Evolutionary conservation across 2,113 vertebrate genomes (phyloP).

Genomic region (Neodon shergylaensis): DNA sequence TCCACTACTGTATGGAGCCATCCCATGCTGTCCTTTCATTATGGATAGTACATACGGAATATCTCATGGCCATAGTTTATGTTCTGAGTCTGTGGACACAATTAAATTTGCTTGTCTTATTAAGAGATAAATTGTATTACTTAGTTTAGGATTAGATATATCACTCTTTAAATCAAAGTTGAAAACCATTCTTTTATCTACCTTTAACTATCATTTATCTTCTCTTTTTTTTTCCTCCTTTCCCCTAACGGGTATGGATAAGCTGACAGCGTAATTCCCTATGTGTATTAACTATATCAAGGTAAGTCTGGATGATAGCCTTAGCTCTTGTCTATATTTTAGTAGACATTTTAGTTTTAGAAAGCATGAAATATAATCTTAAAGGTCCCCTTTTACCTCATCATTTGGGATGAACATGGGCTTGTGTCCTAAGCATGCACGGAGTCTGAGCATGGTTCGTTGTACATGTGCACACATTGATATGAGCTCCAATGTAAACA

Average conservation of each 20-base stretch:
- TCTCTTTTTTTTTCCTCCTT: not conserved
- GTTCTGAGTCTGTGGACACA: not conserved
- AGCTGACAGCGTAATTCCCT: not conserved
- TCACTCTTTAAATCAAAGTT: not conserved
- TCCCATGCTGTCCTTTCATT: not conserved
- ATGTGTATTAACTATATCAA: not conserved
- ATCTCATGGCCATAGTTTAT: too few relatives aligned
- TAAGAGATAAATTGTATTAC: not conserved
- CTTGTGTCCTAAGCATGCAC: too few relatives aligned
- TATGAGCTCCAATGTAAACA: not conserved
- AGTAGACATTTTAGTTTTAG: not conserved
- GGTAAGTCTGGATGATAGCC: not conserved
- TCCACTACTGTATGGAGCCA: not conserved
- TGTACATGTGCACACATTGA: too few relatives aligned
- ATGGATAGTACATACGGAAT: too few relatives aligned
- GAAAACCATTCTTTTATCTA: not conserved
- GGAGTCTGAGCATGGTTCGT: not conserved
- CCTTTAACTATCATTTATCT: too few relatives aligned
- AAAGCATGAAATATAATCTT: not conserved
- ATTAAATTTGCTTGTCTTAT: not conserved
- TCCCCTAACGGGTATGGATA: rapidly evolving
- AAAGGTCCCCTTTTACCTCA: rapidly evolving
- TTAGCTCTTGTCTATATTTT: not conserved
- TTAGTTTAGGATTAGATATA: not conserved
- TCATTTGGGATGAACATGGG: not conserved